These are phyloP conservation scores for Anagyrus pseudococci DNA, from an alignment of 2,888 invertebrate genomes.

Conservation along the genomic window DNA sequence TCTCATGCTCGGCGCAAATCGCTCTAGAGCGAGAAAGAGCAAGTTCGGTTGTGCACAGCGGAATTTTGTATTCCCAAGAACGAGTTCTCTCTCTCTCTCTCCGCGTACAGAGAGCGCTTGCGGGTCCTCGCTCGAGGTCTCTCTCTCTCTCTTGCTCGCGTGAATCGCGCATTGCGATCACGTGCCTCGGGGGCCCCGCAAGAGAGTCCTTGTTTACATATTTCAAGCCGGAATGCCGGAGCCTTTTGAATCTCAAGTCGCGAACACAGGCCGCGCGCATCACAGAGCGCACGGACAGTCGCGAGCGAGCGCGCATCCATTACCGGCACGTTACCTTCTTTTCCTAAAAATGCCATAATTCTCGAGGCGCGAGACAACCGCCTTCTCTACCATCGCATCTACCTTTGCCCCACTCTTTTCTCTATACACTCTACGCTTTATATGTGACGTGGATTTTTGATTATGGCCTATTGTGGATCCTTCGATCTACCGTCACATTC, in stretches of 20 bases:
- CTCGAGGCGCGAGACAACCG: slow-evolving; percentile 5
- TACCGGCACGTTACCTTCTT: slow-evolving; percentile 22
- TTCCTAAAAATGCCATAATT: slow-evolving; percentile 33
- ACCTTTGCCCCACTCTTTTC: not conserved
- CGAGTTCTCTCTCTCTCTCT: slow-evolving; percentile 35
- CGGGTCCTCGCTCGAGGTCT: not conserved
- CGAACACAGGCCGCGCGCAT: not conserved
- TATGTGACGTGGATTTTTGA: slow-evolving; percentile 22
- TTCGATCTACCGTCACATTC: too few relatives aligned
- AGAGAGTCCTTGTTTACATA: slow-evolving; percentile 54
- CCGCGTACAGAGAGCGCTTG: not conserved
- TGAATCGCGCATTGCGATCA: slow-evolving; percentile 51
- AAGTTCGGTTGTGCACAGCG: too few relatives aligned
- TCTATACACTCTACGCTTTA: slow-evolving; percentile 27
- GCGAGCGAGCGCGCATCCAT: slow-evolving; percentile 9
- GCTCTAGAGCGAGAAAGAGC: too few relatives aligned
- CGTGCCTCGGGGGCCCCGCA: slow-evolving; percentile 44
- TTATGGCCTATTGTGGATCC: not conserved
- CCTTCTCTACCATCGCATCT: too few relatives aligned
- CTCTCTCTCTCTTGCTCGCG: slow-evolving; percentile 1
- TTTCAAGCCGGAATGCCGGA: slow-evolving; percentile 46
- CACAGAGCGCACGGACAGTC: too few relatives aligned
- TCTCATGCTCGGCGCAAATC: too few relatives aligned
- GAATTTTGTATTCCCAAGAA: too few relatives aligned
- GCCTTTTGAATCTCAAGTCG: slow-evolving; percentile 53